Conservation (phyloP, 2,888 invertebrate species). For the Volucella bombylans region DNA sequence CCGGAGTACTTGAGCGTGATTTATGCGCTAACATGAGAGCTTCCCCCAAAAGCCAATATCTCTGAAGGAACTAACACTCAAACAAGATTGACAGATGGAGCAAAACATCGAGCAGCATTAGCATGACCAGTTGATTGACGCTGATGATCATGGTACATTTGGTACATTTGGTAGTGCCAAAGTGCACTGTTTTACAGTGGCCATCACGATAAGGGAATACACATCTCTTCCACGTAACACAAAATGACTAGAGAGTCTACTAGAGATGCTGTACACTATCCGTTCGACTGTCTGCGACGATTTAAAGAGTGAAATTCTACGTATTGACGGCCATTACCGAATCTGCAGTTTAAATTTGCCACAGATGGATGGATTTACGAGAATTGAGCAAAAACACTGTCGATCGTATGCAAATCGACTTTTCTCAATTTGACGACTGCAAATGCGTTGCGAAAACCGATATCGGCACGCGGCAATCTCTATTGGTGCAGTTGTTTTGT, state of each 20-base stretch:
- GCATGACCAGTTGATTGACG: slow-evolving; percentile 74
- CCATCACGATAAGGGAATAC: slow-evolving; percentile 72
- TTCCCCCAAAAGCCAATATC: slow-evolving; percentile 32
- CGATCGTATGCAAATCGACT: slow-evolving; percentile 67
- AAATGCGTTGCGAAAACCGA: slow-evolving; percentile 56
- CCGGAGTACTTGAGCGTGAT: slow-evolving; percentile 67
- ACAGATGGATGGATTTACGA: slow-evolving; percentile 64
- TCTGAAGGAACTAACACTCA: slow-evolving; percentile 66
- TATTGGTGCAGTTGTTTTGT: slow-evolving; percentile 27
- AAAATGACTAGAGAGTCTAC: slow-evolving; percentile 5
- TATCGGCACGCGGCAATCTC: slow-evolving; percentile 58
- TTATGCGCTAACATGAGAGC: slow-evolving; percentile 70
- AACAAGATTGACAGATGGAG: slow-evolving; percentile 71
- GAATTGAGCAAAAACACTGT: slow-evolving; percentile 68
- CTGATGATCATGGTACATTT: slow-evolving; percentile 72
- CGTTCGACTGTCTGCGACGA: slow-evolving; percentile 25
- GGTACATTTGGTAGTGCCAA: slow-evolving; percentile 27
- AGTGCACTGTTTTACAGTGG: slow-evolving; percentile 67
- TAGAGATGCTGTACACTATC: slow-evolving; percentile 4
- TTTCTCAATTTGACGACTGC: slow-evolving; percentile 39
- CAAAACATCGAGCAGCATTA: slow-evolving; percentile 71
- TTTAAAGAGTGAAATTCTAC: slow-evolving; percentile 62
- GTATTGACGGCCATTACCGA: slow-evolving; percentile 59
- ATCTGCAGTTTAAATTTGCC: slow-evolving; percentile 39
- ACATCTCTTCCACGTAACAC: slow-evolving; percentile 47